These are phyloP conservation scores for Noctua fimbriata DNA, from an alignment of 2,888 invertebrate species.

Conservation along the genomic window DNA sequence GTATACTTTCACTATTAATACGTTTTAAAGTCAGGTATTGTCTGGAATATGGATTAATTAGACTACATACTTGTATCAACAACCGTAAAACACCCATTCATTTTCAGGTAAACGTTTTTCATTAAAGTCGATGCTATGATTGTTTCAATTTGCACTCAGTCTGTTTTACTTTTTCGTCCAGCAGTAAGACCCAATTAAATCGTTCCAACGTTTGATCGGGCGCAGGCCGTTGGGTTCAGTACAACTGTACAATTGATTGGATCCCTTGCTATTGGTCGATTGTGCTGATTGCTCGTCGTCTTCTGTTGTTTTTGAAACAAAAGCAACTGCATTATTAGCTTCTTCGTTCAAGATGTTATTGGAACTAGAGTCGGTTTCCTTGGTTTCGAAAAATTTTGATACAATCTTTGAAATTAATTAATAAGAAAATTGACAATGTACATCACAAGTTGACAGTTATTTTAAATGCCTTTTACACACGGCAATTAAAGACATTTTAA, in stretches of 20 bases:
- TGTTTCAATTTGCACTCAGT: slow-evolving; percentile 70
- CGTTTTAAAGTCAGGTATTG: not conserved
- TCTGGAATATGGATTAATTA: slow-evolving; percentile 18
- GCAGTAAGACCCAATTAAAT: slow-evolving; percentile 74
- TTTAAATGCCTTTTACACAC: too few species aligned
- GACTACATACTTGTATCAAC: not conserved
- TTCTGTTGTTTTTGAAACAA: slow-evolving; percentile 47
- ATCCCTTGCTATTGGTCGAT: slow-evolving; percentile 33
- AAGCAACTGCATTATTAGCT: slow-evolving; percentile 40
- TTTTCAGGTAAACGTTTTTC: slow-evolving; percentile 29
- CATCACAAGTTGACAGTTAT: too few species aligned
- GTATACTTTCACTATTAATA: not conserved
- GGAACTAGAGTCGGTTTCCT: not conserved
- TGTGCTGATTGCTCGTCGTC: slow-evolving; percentile 45
- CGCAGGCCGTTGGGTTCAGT: slow-evolving; percentile 61
- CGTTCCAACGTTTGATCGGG: slow-evolving; percentile 64
- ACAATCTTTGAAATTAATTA: not conserved
- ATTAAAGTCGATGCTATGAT: slow-evolving; percentile 54
- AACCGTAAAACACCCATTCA: slow-evolving; percentile 14
- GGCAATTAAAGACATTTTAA: too few species aligned
- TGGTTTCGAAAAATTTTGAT: not conserved
- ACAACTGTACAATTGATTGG: slow-evolving; percentile 64
- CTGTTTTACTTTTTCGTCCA: slow-evolving; percentile 65
- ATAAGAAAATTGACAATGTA: not conserved
- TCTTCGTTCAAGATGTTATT: slow-evolving; percentile 24